phyloP scores from a whole-genome alignment of 1,140 invertebrate genomes.

The Delia radicum region DNA sequence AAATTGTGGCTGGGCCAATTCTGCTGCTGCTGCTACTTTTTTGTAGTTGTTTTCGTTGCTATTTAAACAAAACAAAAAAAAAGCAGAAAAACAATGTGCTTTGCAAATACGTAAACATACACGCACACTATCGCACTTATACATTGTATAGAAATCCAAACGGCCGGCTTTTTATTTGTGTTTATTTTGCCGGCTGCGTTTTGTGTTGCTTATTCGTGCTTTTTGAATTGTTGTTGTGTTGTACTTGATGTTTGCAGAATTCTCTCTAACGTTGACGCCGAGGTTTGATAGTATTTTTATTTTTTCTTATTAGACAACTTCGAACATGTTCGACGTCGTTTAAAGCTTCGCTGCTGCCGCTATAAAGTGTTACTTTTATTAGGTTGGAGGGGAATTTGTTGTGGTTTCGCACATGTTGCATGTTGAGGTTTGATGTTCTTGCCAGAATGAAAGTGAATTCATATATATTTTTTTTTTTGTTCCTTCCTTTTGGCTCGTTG shows the following conservation, averaged over 20 bases:
- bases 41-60: not conserved
- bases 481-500: not conserved
- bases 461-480: not conserved
- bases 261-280: not conserved
- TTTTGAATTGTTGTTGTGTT: not conserved
- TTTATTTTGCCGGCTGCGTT: slow-evolving; percentile 28
- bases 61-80: not conserved
- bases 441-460: slow-evolving; percentile 16
- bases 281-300: not conserved
- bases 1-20: not conserved
- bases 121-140: not conserved
- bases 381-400: not conserved
- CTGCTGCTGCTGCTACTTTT: not conserved
- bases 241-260: not conserved
- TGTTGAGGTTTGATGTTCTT: no score
- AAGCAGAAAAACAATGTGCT: not conserved
- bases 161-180: slow-evolving; percentile 22
- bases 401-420: no score
- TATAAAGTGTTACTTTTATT: no score
- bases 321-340: not conserved
- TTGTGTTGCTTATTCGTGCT: slow-evolving; percentile 13
- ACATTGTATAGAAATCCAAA: not conserved
- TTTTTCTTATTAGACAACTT: not conserved
- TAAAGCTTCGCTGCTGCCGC: not conserved
- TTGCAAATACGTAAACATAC: not conserved